These are phyloP conservation scores for Drosophila sturtevanti DNA, from an alignment of 1,140 invertebrate species.

Conservation along the genomic window DNA sequence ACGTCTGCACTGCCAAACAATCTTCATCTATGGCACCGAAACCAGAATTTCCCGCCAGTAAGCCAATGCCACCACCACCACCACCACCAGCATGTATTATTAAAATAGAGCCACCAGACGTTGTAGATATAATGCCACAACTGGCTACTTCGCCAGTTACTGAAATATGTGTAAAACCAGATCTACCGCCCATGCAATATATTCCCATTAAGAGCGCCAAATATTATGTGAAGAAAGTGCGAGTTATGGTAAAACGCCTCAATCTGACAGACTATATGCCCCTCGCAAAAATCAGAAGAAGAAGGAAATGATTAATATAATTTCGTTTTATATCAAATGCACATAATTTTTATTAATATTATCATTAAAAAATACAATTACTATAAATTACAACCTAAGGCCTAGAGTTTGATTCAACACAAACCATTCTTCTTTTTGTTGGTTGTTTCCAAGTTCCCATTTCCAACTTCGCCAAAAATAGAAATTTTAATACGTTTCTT, in stretches of 20 bases:
- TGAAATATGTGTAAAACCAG: not conserved
- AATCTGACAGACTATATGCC: constrained; percentile 27
- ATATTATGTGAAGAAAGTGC: constrained; percentile 26
- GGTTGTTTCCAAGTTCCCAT: constrained; percentile 32
- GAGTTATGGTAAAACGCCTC: constrained; percentile 35
- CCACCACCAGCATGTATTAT: not conserved
- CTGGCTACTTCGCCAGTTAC: not conserved
- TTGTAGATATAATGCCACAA: not conserved
- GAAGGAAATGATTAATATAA: not conserved
- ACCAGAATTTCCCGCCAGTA: not conserved
- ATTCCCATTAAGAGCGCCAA: constrained; percentile 36
- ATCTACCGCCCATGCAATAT: not conserved
- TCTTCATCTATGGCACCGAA: not conserved
- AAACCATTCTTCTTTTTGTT: constrained; percentile 29
- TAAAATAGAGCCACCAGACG: constrained; percentile 10
- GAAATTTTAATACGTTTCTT: no score
- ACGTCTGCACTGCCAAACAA: constrained; percentile 5
- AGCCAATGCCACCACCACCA: not conserved
- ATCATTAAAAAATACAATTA: constrained; percentile 72
- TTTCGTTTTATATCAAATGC: constrained; percentile 63
- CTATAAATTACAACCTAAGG: constrained; percentile 77
- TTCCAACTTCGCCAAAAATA: not conserved
- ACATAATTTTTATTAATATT: constrained; percentile 62
- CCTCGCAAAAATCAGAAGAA: not conserved
- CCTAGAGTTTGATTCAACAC: constrained; percentile 66